Conservation (phyloP, 2,888 invertebrate genomes). For the Euspilapteryx auroguttella region DNA sequence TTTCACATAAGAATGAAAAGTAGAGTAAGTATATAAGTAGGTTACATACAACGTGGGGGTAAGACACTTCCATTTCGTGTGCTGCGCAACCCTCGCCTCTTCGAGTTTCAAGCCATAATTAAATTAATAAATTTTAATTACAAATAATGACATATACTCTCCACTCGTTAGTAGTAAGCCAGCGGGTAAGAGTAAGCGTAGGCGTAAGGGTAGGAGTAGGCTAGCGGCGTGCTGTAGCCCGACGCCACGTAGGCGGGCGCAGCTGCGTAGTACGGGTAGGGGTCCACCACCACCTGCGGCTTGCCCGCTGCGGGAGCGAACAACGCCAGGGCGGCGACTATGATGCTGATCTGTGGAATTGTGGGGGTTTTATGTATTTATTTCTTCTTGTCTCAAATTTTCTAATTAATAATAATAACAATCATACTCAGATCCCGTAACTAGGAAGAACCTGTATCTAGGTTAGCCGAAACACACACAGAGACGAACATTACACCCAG, state of each 20-base stretch:
- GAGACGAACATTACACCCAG: no score
- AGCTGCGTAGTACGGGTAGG: constrained; percentile 33
- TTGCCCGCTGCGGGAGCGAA: constrained; percentile 28
- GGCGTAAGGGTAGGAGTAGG: constrained; percentile 42
- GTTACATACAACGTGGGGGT: no score
- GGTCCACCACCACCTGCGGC: constrained; percentile 38
- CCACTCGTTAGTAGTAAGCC: constrained; percentile 21
- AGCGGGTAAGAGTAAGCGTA: constrained; percentile 41
- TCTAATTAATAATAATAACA: no score
- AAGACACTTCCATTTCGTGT: no score
- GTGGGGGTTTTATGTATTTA: no score
- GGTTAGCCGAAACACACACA: no score
- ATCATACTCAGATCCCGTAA: no score
- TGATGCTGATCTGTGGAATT: constrained; percentile 7
- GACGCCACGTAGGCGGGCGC: constrained; percentile 29
- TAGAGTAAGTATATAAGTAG: no score
- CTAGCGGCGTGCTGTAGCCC: constrained; percentile 24
- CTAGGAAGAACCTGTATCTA: no score
- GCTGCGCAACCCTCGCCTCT: no score
- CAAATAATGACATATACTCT: neutral
- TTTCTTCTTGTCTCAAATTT: no score
- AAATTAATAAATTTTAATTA: constrained; percentile 4
- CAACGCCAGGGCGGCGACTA: constrained; percentile 22
- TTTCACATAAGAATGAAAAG: no score
- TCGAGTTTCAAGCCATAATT: constrained; percentile 1